Base-by-base conservation (phyloP, 2,113 vertebrate genomes). In the Lipophrys pholis region DNA sequence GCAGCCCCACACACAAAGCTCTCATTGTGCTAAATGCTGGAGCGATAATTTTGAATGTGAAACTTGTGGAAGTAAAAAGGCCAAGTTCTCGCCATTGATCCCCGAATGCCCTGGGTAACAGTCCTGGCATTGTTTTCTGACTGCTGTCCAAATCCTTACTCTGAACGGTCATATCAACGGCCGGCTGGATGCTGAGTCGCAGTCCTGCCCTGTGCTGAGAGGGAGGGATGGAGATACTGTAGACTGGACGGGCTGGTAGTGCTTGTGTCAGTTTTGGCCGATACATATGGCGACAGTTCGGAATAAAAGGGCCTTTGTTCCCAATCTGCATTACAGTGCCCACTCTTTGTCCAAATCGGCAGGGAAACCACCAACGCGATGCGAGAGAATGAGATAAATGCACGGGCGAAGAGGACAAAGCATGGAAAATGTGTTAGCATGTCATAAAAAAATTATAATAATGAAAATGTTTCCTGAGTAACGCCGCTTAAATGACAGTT, bases 1-100 rank as follows among this genome's bases (percentile, higher is more conserved):
- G 73, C 55, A 49, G 69, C 55, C 35, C 16, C 42, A 60, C 66
- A 45, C 60, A 85, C 82, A 87, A 75, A 78, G 82, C 76, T 82
- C 66, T 21, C 72, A 65, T 72, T 87, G 80, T 82, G 62, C 69
- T 12, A 52, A 75, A 30, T 8, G 11, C 58, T 10, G 43, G 42
- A 21, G 57, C 16, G 48, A 73, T 68, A 63, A 68, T 77, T 78
- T 50, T 64, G 10, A 76, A 60, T 60, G 73, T 73, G 74, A 69
- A 77, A 75, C 63, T 63, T 73, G 68, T 68, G 54, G 11, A 80
- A 71, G 70, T 67, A 76, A 72, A 81, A 78, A 57, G 69, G 70
- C 62, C 49, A 78, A 72, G 74, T 76, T 78, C 52, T 82, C 2
- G 39, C 45, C 38, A 83, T 63, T 73, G 75, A 81, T 74, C 53